These are phyloP conservation scores for Pseudococcus longispinus DNA, from an alignment of 2,888 invertebrate genomes.

Conservation along the genomic window DNA sequence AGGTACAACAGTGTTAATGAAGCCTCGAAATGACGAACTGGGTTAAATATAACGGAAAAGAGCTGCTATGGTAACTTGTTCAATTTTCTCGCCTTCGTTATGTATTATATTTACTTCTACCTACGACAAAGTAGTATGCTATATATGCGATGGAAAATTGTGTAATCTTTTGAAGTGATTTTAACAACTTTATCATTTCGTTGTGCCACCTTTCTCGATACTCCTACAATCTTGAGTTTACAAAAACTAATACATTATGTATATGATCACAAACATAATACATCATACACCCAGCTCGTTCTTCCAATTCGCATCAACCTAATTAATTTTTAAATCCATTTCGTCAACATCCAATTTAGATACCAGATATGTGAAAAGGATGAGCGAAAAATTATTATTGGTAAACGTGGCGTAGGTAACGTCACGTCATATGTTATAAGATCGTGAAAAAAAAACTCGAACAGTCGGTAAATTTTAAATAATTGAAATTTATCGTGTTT, in stretches of 20 bases:
- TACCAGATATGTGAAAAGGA: not conserved
- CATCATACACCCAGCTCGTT: not conserved
- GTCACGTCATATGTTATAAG: not conserved
- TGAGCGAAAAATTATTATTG: not conserved
- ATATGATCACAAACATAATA: not conserved
- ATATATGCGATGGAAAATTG: not conserved
- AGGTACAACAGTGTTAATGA: not conserved
- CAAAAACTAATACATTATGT: not conserved
- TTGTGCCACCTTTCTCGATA: not conserved
- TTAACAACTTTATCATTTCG: not conserved
- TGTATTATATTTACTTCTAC: not conserved
- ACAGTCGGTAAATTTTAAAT: not conserved
- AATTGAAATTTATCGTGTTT: constrained; percentile 2
- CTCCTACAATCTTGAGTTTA: not conserved
- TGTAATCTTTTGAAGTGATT: not conserved
- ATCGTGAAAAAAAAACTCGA: not conserved
- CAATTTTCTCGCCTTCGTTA: not conserved
- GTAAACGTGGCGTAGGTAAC: not conserved
- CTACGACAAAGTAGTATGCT: not conserved
- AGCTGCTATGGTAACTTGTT: not conserved
- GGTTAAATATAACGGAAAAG: not conserved
- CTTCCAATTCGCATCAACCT: not conserved
- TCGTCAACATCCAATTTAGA: not conserved
- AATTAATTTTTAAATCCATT: not conserved
- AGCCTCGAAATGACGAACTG: constrained; percentile 17